Conservation (phyloP, 1,140 invertebrate species). For the Caenorhabditis latens region DNA sequence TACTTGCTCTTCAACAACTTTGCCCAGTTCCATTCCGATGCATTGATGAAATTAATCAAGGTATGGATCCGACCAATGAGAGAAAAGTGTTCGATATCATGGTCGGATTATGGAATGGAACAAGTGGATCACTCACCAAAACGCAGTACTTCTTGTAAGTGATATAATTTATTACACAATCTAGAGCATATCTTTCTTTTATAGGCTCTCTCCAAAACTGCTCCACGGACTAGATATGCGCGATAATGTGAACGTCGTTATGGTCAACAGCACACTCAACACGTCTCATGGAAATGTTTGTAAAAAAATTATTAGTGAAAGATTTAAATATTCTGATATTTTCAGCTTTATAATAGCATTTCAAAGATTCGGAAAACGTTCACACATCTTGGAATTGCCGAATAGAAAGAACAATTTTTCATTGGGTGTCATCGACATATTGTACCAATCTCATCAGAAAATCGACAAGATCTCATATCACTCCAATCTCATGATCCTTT, state of each 20-base stretch:
- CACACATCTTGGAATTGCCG: neutral
- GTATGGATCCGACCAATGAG: constrained; percentile 75
- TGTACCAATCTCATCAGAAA: too few species aligned
- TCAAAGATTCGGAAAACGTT: neutral
- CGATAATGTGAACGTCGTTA: constrained; percentile 67
- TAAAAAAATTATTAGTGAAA: neutral
- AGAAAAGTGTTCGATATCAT: constrained; percentile 75
- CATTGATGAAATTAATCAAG: constrained; percentile 76
- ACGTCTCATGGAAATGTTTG: neutral
- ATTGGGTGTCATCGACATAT: too few species aligned
- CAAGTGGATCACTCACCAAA: constrained; percentile 69
- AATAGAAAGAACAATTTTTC: neutral
- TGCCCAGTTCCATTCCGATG: constrained; percentile 76
- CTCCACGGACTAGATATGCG: constrained; percentile 67
- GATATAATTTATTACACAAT: too few species aligned
- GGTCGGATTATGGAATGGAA: constrained; percentile 67
- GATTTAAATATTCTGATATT: neutral
- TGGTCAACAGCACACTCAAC: constrained; percentile 69
- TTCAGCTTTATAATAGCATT: constrained; percentile 5
- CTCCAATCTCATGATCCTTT: neutral
- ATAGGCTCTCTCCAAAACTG: constrained; percentile 74
- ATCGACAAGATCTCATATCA: too few species aligned
- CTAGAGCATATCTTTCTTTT: constrained; percentile 47
- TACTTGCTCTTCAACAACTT: constrained; percentile 75
- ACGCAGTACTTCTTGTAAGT: constrained; percentile 76